phyloP scores from a whole-genome alignment of 2,113 vertebrate genomes.

The Miniopterus natalensis region DNA sequence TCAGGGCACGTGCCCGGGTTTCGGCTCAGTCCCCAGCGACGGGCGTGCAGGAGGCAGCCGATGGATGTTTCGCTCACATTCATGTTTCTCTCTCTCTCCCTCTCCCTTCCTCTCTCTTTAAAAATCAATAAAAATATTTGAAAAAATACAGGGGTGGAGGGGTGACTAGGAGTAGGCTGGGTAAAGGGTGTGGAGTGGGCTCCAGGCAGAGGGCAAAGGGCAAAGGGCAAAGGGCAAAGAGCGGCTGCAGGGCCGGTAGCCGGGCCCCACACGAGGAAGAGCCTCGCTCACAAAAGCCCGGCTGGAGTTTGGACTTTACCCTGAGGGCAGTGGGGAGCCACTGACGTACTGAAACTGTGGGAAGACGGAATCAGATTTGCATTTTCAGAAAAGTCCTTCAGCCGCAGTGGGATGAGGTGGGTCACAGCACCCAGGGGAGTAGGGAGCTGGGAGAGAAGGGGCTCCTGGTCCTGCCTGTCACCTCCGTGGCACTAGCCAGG shows the following conservation, averaged over 20 bases:
- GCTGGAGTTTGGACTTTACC: not conserved
- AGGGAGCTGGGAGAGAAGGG: not conserved
- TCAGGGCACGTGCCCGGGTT: no score
- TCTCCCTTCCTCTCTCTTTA: no score
- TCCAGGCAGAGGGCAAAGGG: not conserved
- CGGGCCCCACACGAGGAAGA: not conserved
- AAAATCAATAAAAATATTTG: not conserved
- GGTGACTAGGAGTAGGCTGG: not conserved
- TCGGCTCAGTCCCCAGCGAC: no score
- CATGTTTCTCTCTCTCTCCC: no score
- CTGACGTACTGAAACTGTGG: not conserved
- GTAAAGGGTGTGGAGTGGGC: not conserved
- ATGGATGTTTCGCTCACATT: no score
- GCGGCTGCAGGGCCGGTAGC: no score
- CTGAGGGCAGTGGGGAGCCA: not conserved
- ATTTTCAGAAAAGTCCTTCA: not conserved
- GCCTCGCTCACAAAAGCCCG: not conserved
- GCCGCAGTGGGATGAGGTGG: accelerated
- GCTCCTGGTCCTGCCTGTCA: not conserved
- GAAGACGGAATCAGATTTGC: not conserved
- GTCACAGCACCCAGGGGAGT: not conserved
- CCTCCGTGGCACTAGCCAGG: not conserved
- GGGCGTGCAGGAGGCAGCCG: no score
- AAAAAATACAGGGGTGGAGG: not conserved
- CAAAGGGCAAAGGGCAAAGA: constrained; percentile 11